Conservation (phyloP, 2,888 invertebrate genomes). For the Nesidiocoris tenuis region DNA sequence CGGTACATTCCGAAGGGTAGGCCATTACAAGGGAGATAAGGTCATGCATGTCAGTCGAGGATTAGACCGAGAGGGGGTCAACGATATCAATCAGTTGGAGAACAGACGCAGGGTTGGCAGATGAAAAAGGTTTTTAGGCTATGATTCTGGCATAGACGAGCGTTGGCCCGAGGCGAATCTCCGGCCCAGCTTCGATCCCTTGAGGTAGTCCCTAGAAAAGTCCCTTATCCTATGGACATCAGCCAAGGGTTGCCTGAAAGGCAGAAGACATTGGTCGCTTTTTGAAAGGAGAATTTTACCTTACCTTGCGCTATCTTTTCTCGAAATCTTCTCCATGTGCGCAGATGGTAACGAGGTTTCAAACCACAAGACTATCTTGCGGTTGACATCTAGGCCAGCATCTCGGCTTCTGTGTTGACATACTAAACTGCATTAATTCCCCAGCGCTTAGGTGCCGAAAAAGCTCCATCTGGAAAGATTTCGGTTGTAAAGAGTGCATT, state of each 20-base stretch:
- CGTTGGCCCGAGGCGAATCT: constrained; percentile 32
- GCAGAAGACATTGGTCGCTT: neutral
- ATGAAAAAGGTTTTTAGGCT: constrained; percentile 2
- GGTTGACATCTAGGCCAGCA: constrained; percentile 5
- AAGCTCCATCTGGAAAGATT: neutral
- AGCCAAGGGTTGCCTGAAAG: constrained; percentile 5
- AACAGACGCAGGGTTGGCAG: constrained; percentile 1
- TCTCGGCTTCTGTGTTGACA: constrained; percentile 27
- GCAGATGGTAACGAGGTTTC: constrained; percentile 15
- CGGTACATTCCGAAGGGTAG: constrained; percentile 37
- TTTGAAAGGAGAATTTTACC: constrained; percentile 1
- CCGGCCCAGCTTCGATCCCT: neutral
- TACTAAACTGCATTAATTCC: constrained; percentile 22
- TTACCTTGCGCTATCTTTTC: constrained; percentile 4
- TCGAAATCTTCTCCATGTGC: neutral
- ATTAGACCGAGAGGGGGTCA: constrained; percentile 11
- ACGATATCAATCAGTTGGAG: constrained; percentile 35
- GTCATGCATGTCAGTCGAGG: constrained; percentile 35
- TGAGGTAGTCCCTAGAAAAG: neutral
- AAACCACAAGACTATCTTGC: constrained; percentile 4
- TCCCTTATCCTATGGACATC: constrained; percentile 34
- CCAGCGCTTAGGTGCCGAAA: constrained; percentile 7
- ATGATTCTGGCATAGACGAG: constrained; percentile 6
- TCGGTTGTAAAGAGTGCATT: too few relatives aligned
- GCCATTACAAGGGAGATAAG: constrained; percentile 22